These are phyloP conservation scores for Caenorhabditis tropicalis DNA, from an alignment of 1,140 invertebrate genomes.

Conservation along the genomic window DNA sequence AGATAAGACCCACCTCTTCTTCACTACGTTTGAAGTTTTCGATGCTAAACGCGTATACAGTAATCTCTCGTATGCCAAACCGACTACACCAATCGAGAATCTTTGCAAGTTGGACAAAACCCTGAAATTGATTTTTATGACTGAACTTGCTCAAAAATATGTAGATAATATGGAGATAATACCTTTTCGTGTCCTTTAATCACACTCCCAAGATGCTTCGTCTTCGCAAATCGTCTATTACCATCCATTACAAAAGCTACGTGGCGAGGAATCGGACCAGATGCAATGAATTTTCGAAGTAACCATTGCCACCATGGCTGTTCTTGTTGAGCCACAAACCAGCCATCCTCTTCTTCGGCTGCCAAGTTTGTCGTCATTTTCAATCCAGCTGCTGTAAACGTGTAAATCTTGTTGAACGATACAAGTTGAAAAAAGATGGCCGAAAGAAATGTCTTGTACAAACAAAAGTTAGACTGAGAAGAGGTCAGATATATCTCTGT, in stretches of 20 bases:
- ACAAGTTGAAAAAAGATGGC: background rate
- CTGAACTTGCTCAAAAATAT: background rate
- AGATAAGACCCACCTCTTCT: conserved; percentile 82
- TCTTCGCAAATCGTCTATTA: conserved; percentile 90
- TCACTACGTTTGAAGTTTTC: conserved; percentile 95
- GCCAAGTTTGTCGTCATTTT: conserved; percentile 13
- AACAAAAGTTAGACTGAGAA: background rate
- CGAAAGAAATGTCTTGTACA: background rate
- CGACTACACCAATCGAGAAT: conserved; percentile 86
- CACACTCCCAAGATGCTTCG: conserved; percentile 79
- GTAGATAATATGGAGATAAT: background rate
- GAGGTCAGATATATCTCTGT: too few species aligned
- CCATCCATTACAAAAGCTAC: conserved; percentile 99
- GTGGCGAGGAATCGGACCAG: conserved; percentile 81
- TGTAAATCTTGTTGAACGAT: too few species aligned
- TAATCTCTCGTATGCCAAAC: conserved; percentile 84
- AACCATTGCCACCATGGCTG: conserved; percentile 36
- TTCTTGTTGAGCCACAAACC: conserved; percentile 8
- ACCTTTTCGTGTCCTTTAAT: conserved; percentile 82
- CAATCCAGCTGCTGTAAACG: too few species aligned
- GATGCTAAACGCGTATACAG: conserved; percentile 98
- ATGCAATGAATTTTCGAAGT: background rate
- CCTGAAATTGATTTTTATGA: conserved; percentile 72
- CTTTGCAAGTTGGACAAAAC: conserved; percentile 93
- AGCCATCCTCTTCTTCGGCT: conserved; percentile 15